Percentiles rank a stretch among this genome's conserved stretches.
Conservation (phyloP, 2,888 invertebrate genomes). For the Ganaspis brasiliensis region DNA sequence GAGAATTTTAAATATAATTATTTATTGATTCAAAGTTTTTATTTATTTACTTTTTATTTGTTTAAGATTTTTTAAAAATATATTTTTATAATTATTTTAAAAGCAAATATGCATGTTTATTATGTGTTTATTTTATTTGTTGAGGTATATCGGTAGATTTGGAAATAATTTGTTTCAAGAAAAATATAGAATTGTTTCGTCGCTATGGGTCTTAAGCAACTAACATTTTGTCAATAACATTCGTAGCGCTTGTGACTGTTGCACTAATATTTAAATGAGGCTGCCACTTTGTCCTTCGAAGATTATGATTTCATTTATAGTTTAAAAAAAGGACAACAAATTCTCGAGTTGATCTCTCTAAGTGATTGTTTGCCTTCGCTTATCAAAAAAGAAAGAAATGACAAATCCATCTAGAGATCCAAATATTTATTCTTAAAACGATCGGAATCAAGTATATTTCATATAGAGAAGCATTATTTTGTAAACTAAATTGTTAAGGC, state of each 20-base stretch:
- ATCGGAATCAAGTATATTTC: conserved; percentile 64
- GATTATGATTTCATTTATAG: conserved; percentile 5
- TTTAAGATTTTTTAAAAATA: too few species aligned
- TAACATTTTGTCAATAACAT: conserved; percentile 24
- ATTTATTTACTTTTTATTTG: too few species aligned
- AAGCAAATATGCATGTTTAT: background rate
- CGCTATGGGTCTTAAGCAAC: conserved; percentile 12
- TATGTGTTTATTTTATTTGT: background rate
- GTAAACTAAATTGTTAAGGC: conserved; percentile 69
- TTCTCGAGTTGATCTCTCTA: conserved; percentile 1
- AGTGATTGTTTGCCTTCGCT: conserved; percentile 33
- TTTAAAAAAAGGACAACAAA: background rate
- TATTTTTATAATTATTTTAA: background rate
- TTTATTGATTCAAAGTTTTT: too few species aligned
- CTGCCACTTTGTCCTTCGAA: conserved; percentile 23
- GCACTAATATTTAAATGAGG: conserved; percentile 14
- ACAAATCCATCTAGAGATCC: conserved; percentile 43
- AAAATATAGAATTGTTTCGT: background rate
- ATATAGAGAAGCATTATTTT: conserved; percentile 70
- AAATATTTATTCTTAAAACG: conserved; percentile 38
- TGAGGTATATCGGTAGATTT: conserved; percentile 1
- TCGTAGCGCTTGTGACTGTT: conserved; percentile 22
- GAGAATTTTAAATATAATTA: too few species aligned
- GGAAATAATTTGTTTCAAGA: conserved; percentile 1
- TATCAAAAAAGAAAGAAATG: conserved; percentile 20